Evolutionary conservation across 1,140 invertebrate genomes (phyloP).

Genomic region (Idris sp.): DNA sequence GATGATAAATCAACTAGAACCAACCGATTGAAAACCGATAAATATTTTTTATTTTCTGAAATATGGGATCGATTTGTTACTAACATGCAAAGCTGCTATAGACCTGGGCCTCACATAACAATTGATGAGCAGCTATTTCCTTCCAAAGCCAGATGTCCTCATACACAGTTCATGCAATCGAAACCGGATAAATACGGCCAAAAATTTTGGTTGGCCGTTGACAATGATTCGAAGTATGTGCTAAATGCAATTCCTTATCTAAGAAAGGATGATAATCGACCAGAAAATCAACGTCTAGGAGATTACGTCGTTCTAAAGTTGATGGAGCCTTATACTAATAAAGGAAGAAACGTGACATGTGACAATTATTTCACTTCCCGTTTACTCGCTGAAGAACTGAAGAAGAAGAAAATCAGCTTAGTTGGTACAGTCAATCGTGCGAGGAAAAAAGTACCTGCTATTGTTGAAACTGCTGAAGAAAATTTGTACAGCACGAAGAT

Average conservation of each 20-base stretch:
- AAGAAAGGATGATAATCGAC: conserved; percentile 63
- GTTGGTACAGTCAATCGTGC: conserved; percentile 52
- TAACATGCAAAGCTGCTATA: conserved; percentile 70
- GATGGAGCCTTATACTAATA: conserved; percentile 57
- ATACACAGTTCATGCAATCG: conserved; percentile 70
- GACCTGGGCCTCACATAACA: conserved; percentile 65
- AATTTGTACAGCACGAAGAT: conserved; percentile 27
- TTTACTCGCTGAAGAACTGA: conserved; percentile 56
- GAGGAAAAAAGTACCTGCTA: conserved; percentile 58
- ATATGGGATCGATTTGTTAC: conserved; percentile 69
- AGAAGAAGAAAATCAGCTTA: conserved; percentile 48
- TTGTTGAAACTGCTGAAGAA: conserved; percentile 42
- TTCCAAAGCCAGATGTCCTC: conserved; percentile 68
- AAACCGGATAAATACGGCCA: conserved; percentile 73
- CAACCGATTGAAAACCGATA: conserved; percentile 9
- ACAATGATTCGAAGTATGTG: conserved; percentile 66
- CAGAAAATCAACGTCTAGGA: conserved; percentile 11
- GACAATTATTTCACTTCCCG: conserved; percentile 67
- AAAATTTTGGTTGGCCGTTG: conserved; percentile 71
- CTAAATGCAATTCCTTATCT: conserved; percentile 71
- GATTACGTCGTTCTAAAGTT: conserved; percentile 53
- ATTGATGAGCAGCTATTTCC: conserved; percentile 73
- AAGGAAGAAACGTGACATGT: conserved; percentile 65
- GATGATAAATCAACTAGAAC: conserved; percentile 63
- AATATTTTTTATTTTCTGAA: conserved; percentile 59